Evolutionary conservation across 2,888 invertebrate species (phyloP), one percentile per base, ranked within the genome.

Genomic region (Cotesia congregata): DNA sequence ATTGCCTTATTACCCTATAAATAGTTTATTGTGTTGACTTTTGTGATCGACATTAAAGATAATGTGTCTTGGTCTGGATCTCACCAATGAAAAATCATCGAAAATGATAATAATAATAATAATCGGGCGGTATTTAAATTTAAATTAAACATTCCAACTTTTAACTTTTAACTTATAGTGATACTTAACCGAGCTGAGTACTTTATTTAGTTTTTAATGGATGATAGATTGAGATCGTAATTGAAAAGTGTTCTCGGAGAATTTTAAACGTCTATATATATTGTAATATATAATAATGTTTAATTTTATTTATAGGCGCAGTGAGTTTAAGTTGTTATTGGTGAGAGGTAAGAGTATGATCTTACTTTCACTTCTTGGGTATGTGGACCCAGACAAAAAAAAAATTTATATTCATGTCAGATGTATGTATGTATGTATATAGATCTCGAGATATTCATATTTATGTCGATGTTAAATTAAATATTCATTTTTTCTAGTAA

Each of bases 191-290:
- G 30, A 3, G 30, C 3, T 3, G 30, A 30, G 30, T 30, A 3
- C 30, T 30, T 30, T 30, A 30, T 30, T 30, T 30, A 30, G 30
- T 30, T 30, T 30, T 50, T 50, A 50, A 50, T 50, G 50, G 50
- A 50, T 50, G 50, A 50, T 50, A 50, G 50, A 50, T 50, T 50
- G 50, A 50, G 50, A 50, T 50, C 50, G 50, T 50, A 50, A 50
- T 50, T 50, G 50, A 50, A 50, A 50, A 50, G 50, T 50, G 12
- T 50, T 7, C 9, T 50, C 50, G 50, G 50, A 9, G 50, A 50
- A 50, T 50, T 50, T 7, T 50, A 50, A 50, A 50, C 4, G 12
- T 7, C 4, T 50, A 12, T 50, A 12, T 7, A 50, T 30, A 30
- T 30, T 30, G 30, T 30, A 30, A 30, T 30, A 30, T 30, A 30